Base-by-base conservation (phyloP, 2,113 vertebrate genomes). In the Dicerorhinus sumatrensis region DNA sequence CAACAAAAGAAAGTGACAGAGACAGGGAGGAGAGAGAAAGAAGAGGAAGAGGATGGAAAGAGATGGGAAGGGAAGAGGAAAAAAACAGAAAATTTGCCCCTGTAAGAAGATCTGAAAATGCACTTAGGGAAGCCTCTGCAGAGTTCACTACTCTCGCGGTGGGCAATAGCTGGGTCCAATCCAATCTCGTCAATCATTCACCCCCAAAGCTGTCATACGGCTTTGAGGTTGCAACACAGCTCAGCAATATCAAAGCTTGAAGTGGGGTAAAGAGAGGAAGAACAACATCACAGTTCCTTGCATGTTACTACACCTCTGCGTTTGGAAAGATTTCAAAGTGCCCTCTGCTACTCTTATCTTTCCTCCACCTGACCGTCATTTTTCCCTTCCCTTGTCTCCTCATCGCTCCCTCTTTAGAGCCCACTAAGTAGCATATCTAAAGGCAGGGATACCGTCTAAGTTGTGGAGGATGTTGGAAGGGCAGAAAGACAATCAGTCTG, bases 391-490 rank as follows among this genome's bases (percentile, higher is more conserved):
- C 29, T 13, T 1, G 14, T 63, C 56, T 65, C 69, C 48, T 69
- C 4, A 0, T 20, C 5, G 27, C 27, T 39, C 27, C 31, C 13
- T 89, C 80, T 89, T 79, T 18, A 80, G 48, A 51, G 20, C 23
- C 18, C 2, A 6, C 11, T 13, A 8, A 3, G 7, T 3, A 21
- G 33, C 0, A 0, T 1, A 8, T 36, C 27, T 42, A 42, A 70
- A 58, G 25, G 4, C 6, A 14, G 10, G 17, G 11, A 21, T 12
- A 1, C 6, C 2, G 31, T 46, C 86, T 89, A n/a, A 3, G 42
- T 3, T 6, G 6, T 9, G 25, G 31, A 56, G 17, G 51, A 2
- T 4, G 3, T 4, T 6, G 21, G 67, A 6, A n/a, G 2, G n/a
- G 29, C 83, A 89, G 83, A 60, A 92, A 58, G 27, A 73, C 36